phyloP scores from a whole-genome alignment of 1,140 invertebrate species.

The Zaprionus capensis region DNA sequence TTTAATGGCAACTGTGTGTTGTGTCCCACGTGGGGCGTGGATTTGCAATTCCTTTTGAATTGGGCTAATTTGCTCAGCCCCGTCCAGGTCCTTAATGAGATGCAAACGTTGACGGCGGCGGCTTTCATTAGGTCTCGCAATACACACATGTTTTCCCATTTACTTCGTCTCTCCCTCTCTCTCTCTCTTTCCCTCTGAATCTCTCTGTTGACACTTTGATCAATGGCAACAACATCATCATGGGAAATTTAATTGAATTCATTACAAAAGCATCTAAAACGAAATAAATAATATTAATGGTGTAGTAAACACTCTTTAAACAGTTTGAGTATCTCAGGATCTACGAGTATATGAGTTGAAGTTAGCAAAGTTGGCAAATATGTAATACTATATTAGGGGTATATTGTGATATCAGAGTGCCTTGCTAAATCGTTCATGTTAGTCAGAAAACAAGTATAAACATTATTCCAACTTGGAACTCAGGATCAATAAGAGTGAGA shows the following conservation, averaged over 20 bases:
- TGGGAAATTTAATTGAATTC: slow-evolving; percentile 1
- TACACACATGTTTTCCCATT: slow-evolving; percentile 1
- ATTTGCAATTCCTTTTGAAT: slow-evolving; percentile 15
- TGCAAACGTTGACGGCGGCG: neutral
- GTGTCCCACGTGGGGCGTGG: neutral
- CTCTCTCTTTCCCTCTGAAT: too few species aligned
- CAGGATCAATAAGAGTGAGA: neutral
- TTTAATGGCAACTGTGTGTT: slow-evolving; percentile 24
- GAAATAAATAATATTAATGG: neutral
- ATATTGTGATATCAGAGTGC: neutral
- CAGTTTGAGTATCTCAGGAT: neutral
- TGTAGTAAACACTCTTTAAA: neutral
- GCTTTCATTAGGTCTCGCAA: slow-evolving; percentile 1
- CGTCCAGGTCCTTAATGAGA: neutral
- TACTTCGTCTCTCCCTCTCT: neutral
- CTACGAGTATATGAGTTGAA: neutral
- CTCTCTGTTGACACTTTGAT: neutral
- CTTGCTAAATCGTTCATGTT: too few species aligned
- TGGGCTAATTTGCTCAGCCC: slow-evolving; percentile 6
- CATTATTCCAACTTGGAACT: too few species aligned
- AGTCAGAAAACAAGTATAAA: too few species aligned
- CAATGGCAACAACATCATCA: neutral
- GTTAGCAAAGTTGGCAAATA: neutral
- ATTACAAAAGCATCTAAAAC: neutral
- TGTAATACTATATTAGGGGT: neutral